Evolutionary conservation across 2,113 vertebrate species (phyloP), one percentile per base, ranked within the genome.

Genomic region (Stegostoma tigrinum): DNA sequence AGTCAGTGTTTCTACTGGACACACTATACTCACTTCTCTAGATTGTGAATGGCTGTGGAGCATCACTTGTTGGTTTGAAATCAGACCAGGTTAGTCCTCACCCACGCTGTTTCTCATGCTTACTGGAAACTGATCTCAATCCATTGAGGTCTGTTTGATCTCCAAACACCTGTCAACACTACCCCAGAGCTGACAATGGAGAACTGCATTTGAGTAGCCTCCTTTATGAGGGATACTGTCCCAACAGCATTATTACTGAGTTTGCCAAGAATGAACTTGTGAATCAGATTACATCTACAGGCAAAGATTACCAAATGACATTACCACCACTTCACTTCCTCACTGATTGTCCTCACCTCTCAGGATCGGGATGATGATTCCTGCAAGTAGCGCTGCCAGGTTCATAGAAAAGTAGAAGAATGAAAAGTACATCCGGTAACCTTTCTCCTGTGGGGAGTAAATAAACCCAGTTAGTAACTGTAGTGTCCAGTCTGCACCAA

Each of bases 351-450:
- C 68, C 89, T 75, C 4, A 95, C 94, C 94, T 95, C 94, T 72
- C 42, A 95, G 68, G 72, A 95, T 48, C 4, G 94, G 94, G 21
- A 72, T 52, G 45, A 5, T 14, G 45, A 95, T 95, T 12, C 94
- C 94, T 12, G 94, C 52, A 30, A 95, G 12, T 5, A 95, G 75
- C 30, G 94, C 68, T 52, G 94, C 94, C 67, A 95, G 42, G 30
- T 95, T 95, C 45, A 95, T 75, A 0, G 45, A 45, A 95, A 95
- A 95, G 27, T 95, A 95, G 68, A 72, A 95, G 72, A 95, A 48
- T 15, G 66, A 70, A 34, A 95, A 95, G 68, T 95, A 95, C 42
- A 75, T 72, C 67, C 94, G 68, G 38, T 30, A 95, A 5, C 24
- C 68, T 48, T 95, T 95, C 67, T 95, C 94, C 94, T 95, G 68